phyloP scores from a whole-genome alignment of 2,888 invertebrate species.

The Trissonchulus sp. region DNA sequence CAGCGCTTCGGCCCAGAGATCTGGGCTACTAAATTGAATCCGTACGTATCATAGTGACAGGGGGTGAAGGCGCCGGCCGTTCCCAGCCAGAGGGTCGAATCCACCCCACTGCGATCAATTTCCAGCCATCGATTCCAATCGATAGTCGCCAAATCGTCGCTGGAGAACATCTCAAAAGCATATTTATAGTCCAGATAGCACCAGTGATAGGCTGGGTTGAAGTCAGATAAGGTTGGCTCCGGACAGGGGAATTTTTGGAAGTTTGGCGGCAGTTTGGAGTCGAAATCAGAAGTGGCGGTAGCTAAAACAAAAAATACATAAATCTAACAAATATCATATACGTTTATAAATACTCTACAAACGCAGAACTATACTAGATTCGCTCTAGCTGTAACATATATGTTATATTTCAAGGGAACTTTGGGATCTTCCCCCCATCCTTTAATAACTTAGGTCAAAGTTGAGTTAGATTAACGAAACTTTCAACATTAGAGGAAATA shows the following conservation, averaged over 20 bases:
- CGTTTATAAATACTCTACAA: not conserved
- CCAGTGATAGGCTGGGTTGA: slow-evolving; percentile 56
- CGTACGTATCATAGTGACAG: slow-evolving; percentile 88
- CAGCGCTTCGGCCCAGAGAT: slow-evolving; percentile 74
- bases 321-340: no score
- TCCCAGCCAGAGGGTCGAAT: slow-evolving; percentile 82
- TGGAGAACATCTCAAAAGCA: slow-evolving; percentile 64
- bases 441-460: no score
- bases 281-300: not conserved
- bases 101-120: slow-evolving; percentile 58
- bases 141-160: slow-evolving; percentile 58
- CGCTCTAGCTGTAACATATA: no score
- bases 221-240: not conserved
- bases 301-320: not conserved
- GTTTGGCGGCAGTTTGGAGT: no score
- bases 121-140: slow-evolving; percentile 61
- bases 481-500: no score
- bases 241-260: no score
- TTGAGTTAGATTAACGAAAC: no score
- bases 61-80: slow-evolving; percentile 80
- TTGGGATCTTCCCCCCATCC: no score
- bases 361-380: no score
- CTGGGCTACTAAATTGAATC: slow-evolving; percentile 84
- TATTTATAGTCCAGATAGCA: slow-evolving; percentile 80
- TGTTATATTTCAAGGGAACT: no score